Percentiles rank a stretch among this genome's conserved stretches.
These are phyloP conservation scores for Liposcelis brunnea DNA, from an alignment of 2,888 invertebrate genomes.

Conservation along the genomic window DNA sequence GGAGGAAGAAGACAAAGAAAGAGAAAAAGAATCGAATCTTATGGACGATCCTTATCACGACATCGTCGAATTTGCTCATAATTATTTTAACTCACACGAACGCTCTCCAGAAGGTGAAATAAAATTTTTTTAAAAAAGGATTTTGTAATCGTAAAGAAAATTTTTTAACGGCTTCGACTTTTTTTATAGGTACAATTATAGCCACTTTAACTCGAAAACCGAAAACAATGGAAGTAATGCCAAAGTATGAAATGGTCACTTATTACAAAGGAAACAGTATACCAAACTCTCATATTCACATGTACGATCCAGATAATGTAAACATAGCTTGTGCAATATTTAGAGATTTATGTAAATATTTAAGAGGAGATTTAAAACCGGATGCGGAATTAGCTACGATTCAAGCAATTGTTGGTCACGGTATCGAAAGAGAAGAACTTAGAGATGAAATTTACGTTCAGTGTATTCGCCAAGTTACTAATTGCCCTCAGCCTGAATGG, in stretches of 20 bases:
- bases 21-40: conserved; percentile 21
- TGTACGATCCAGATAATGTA: conserved; percentile 89
- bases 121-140: neutral
- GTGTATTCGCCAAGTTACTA: conserved; percentile 73
- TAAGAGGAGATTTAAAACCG: conserved; percentile 70
- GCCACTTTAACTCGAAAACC: conserved; percentile 65
- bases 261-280: conserved; percentile 78
- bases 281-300: conserved; percentile 82
- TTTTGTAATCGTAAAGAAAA: neutral
- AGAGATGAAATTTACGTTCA: conserved; percentile 84
- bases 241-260: conserved; percentile 84
- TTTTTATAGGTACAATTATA: conserved; percentile 45
- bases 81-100: conserved; percentile 80
- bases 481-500: conserved; percentile 71
- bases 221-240: conserved; percentile 60
- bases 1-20: conserved; percentile 38
- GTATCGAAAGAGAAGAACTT: conserved; percentile 79
- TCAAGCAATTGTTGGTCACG: conserved; percentile 68
- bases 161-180: neutral
- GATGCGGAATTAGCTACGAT: conserved; percentile 70
- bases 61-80: conserved; percentile 84
- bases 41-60: conserved; percentile 53
- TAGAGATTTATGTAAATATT: conserved; percentile 76
- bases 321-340: conserved; percentile 78
- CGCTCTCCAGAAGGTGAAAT: conserved; percentile 56